A percentile compares a stretch with the other conserved stretches of the same genome.
Conservation (phyloP, 2,888 invertebrate species). For the Calameuta pallipes region DNA sequence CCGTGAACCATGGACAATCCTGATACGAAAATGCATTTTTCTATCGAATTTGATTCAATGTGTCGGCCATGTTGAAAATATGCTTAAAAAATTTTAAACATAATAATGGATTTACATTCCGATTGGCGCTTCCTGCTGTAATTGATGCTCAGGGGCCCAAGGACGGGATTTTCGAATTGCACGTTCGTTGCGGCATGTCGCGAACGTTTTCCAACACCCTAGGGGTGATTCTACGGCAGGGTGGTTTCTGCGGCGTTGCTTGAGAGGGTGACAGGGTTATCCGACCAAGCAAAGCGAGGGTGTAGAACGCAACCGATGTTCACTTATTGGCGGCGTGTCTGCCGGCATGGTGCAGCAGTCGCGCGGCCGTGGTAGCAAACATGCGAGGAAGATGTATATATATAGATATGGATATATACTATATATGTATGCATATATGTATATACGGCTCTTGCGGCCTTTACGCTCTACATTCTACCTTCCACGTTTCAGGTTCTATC, state of each 20-base stretch:
- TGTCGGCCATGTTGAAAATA: not conserved
- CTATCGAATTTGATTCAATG: not conserved
- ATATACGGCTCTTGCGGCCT: constrained; percentile 38
- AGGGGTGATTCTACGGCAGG: not conserved
- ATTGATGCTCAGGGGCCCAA: not conserved
- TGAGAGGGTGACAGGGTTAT: not conserved
- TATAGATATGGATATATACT: constrained; percentile 2
- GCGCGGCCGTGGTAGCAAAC: constrained; percentile 3
- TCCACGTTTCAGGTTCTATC: constrained; percentile 28
- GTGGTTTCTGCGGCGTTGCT: not conserved
- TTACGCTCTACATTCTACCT: constrained; percentile 36
- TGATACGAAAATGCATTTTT: not conserved
- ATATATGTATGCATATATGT: not conserved
- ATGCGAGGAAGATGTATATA: constrained; percentile 15
- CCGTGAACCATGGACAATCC: constrained; percentile 12
- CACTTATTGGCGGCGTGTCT: constrained; percentile 66
- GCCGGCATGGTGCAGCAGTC: constrained; percentile 58
- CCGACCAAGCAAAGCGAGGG: constrained; percentile 45
- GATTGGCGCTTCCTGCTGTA: not conserved
- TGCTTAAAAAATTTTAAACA: not conserved
- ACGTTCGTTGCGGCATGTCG: constrained; percentile 45
- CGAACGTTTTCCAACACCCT: constrained; percentile 26
- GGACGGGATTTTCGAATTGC: not conserved
- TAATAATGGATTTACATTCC: not conserved
- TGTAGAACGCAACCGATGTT: constrained; percentile 63